A percentile compares a stretch with the other conserved stretches of the same genome.
Conservation (phyloP, 1,140 invertebrate species). For the Araneus ventricosus region DNA sequence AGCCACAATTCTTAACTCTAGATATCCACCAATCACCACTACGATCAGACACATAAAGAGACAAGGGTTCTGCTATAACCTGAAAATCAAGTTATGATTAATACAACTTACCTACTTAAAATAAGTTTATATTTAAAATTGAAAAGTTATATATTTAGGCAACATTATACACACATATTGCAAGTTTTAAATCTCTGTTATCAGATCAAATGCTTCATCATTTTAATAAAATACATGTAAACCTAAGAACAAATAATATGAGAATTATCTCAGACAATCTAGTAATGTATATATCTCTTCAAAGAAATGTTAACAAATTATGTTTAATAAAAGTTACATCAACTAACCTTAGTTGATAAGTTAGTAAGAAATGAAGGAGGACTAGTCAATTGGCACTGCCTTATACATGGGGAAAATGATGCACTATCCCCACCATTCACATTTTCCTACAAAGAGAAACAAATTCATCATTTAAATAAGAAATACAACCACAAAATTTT, state of each 20-base stretch:
- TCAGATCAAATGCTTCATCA: no score
- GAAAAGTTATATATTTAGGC: no score
- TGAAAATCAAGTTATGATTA: background rate
- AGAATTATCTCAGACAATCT: no score
- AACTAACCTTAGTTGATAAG: slow-evolving; percentile 61
- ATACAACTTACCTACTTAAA: no score
- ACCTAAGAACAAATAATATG: background rate
- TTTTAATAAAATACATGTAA: background rate
- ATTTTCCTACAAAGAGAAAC: slow-evolving; percentile 3
- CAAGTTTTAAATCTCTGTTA: no score
- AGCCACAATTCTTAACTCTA: slow-evolving; percentile 62
- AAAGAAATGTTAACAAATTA: no score
- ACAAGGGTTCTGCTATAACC: slow-evolving; percentile 65
- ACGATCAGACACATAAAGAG: slow-evolving; percentile 54
- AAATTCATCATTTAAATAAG: background rate
- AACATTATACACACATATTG: no score
- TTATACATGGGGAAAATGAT: background rate
- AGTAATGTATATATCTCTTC: no score
- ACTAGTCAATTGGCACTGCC: slow-evolving; percentile 46
- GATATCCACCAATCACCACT: slow-evolving; percentile 73
- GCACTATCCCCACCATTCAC: background rate
- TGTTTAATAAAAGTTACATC: no score
- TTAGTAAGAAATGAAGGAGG: slow-evolving; percentile 67
- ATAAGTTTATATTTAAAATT: no score
- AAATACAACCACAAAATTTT: no score